phyloP scores from a whole-genome alignment of 2,888 invertebrate genomes.

The Acanthosepion pharaonis region DNA sequence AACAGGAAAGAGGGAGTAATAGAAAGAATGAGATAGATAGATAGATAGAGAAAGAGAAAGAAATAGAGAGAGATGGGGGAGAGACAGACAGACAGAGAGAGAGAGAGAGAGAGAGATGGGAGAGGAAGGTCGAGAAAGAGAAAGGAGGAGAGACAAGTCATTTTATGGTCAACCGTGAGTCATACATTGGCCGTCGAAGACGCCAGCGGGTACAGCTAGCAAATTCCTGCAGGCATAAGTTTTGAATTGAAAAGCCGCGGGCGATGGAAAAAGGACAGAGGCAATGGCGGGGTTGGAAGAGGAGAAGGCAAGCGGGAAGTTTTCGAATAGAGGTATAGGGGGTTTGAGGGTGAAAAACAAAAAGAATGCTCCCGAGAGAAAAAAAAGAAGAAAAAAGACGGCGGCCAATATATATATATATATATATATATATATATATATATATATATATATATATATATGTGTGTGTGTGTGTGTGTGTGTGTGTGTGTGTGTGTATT shows the following conservation, averaged over 20 bases:
- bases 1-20: neutral
- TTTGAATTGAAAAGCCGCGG: neutral
- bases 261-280: neutral
- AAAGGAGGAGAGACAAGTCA: neutral
- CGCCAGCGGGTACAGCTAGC: neutral
- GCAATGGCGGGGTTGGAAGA: neutral
- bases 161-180: slow-evolving; percentile 12
- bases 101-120: neutral
- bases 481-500: too few species aligned
- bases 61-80: neutral
- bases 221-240: neutral
- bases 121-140: neutral
- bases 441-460: too few species aligned
- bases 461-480: too few species aligned
- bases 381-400: too few species aligned
- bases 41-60: neutral
- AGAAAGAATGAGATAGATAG: too few species aligned
- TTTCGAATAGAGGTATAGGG: neutral
- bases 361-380: too few species aligned
- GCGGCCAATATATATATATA: too few species aligned
- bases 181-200: neutral
- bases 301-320: neutral
- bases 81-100: neutral
- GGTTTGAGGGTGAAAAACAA: neutral
- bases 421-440: too few species aligned